These are phyloP conservation scores for Ploceus nigricollis DNA, from an alignment of 2,113 vertebrate species.

Conservation along the genomic window DNA sequence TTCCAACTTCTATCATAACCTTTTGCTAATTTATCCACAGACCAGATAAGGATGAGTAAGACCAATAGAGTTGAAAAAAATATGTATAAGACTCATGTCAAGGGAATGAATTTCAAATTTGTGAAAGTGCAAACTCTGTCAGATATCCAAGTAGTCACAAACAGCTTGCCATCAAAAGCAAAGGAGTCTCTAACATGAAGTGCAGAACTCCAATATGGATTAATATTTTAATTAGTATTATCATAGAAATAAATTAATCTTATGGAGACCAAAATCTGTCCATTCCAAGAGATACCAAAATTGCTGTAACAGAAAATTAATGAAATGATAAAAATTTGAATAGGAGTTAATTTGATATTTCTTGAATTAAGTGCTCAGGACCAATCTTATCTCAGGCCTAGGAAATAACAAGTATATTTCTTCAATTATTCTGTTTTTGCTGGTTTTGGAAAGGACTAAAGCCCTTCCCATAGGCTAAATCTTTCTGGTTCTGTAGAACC, in stretches of 20 bases:
- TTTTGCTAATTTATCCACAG: background rate
- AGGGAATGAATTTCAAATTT: background rate
- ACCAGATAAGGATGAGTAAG: background rate
- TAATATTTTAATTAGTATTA: background rate
- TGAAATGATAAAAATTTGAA: background rate
- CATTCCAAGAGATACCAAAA: background rate
- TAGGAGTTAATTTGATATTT: background rate
- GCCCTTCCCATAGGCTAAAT: background rate
- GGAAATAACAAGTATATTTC: background rate
- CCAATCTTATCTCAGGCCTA: background rate
- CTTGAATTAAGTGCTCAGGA: background rate
- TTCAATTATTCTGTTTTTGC: background rate
- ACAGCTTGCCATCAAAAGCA: background rate
- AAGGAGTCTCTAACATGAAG: background rate
- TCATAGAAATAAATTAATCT: background rate
- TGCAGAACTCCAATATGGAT: background rate
- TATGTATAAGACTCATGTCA: background rate
- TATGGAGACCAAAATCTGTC: background rate
- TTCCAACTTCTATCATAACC: background rate
- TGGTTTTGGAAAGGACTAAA: background rate
- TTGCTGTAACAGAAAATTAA: background rate
- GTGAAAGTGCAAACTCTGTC: background rate
- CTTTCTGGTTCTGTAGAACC: background rate
- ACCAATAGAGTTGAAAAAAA: constrained; percentile 26
- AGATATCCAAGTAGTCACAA: background rate